Evolutionary conservation across 2,113 vertebrate genomes (phyloP).

Genomic region (Lagopus muta): DNA sequence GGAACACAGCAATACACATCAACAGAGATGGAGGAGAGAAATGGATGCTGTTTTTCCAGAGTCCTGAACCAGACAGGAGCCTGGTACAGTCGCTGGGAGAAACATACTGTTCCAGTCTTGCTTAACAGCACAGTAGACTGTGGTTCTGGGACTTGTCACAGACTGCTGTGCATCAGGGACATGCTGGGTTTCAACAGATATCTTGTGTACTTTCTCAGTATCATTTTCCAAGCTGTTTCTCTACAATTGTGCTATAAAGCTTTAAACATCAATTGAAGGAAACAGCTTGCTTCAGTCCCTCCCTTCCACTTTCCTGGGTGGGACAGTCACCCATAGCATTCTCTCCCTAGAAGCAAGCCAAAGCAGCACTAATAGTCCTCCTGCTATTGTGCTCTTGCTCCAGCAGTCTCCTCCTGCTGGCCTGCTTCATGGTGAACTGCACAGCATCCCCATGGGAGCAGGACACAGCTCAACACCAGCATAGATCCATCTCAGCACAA

Average conservation of each 20-base stretch:
- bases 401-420: neutral
- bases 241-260: neutral
- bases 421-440: neutral
- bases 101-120: neutral
- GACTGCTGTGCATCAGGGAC: neutral
- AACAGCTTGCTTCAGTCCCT: neutral
- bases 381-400: neutral
- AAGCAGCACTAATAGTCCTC: rapidly evolving
- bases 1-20: neutral
- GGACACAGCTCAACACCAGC: neutral
- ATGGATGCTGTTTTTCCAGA: neutral
- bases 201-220: neutral
- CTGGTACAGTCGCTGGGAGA: neutral
- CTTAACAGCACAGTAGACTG: neutral
- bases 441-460: neutral
- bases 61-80: neutral
- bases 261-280: neutral
- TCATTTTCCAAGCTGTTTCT: neutral
- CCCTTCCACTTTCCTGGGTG: neutral
- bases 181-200: neutral
- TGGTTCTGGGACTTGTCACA: neutral
- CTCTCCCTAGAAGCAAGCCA: neutral
- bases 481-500: neutral
- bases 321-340: neutral
- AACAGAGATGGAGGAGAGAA: neutral